Evolutionary conservation across 30 jellyfish, hydroid and myxozoan species (phyloP), one percentile per base, ranked within the genome.

Genomic region (Aurelia sp.): DNA sequence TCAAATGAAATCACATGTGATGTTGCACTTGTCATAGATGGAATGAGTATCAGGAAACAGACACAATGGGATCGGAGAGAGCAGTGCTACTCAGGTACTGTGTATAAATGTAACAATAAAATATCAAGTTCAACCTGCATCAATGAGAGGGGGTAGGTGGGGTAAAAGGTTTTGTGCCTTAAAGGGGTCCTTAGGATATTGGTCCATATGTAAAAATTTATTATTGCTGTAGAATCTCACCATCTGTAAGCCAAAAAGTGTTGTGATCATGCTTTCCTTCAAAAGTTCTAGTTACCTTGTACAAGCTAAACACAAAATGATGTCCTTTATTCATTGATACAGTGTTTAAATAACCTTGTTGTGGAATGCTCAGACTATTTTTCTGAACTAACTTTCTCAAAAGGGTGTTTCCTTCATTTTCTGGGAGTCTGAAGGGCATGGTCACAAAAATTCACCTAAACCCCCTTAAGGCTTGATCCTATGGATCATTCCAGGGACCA

Each of bases 11-110:
- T 18, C 81, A 27, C 70, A 33, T 21, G 71, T 18, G 66, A 70
- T 70, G 70, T 21, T 70, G 81, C 81, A 70, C 70, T 33, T 18
- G 70, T 70, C 71, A 70, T 70, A 18, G 81, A 70, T 33, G 81
- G 71, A 18, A 70, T 70, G 81, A 33, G 71, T 70, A 70, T 70
- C 70, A 70, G 81, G 27, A 70, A 70, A 33, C 81, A 70, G 70
- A 33, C 70, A 18, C 81, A 18, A 33, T 70, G 70, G 16, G 81
- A 70, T 70, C 16, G 27, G 66, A 33, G 81, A 70, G 70, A 70
- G 21, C 23, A 27, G 33, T 27, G 33, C 33, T 27, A 27, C 33
- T 27, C 33, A 27, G 33, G 33, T 27, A 27, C 33, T 27, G 2
- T 27, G 2, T 27, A 27, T 27, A 27, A 27, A 27, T 27, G 33